Percentiles rank a stretch among this genome's conserved stretches.
Evolutionary conservation across 2,888 invertebrate genomes (phyloP).

Genomic region (Calliphora vomitoria): DNA sequence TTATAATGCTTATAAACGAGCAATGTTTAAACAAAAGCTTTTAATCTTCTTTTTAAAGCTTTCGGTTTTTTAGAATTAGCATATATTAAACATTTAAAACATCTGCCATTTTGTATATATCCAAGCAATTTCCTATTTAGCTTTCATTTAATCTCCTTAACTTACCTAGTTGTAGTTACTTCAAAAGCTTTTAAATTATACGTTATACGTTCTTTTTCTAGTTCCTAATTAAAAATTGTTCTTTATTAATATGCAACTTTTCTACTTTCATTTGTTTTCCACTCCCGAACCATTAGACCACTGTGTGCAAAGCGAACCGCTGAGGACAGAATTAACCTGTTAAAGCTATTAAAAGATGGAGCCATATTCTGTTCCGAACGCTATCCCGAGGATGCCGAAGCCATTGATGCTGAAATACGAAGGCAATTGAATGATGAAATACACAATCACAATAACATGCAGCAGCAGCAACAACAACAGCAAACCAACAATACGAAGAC

Average conservation of each 20-base stretch:
- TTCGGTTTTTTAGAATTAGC: too few relatives aligned
- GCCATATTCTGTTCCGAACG: slow-evolving; percentile 84
- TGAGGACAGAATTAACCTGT: slow-evolving; percentile 93
- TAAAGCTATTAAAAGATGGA: slow-evolving; percentile 88
- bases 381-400: slow-evolving; percentile 84
- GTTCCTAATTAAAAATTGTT: neutral
- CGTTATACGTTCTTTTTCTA: too few relatives aligned
- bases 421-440: slow-evolving; percentile 80
- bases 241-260: slow-evolving; percentile 20
- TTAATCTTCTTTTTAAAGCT: too few relatives aligned
- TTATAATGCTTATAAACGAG: too few relatives aligned
- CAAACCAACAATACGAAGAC: slow-evolving; percentile 77
- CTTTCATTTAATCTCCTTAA: too few relatives aligned
- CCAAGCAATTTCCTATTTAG: too few relatives aligned
- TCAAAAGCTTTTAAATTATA: too few relatives aligned
- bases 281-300: slow-evolving; percentile 85
- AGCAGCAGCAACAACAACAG: slow-evolving; percentile 67
- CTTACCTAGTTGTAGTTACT: too few relatives aligned
- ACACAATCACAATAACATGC: slow-evolving; percentile 76
- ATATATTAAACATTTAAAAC: too few relatives aligned
- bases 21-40: too few relatives aligned
- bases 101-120: too few relatives aligned
- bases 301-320: slow-evolving; percentile 93
- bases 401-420: slow-evolving; percentile 82
- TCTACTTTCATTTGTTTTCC: slow-evolving; percentile 1